These are phyloP conservation scores for Uromys caudimaculatus DNA, from an alignment of 2,797 vertebrate species.

Conservation along the genomic window DNA sequence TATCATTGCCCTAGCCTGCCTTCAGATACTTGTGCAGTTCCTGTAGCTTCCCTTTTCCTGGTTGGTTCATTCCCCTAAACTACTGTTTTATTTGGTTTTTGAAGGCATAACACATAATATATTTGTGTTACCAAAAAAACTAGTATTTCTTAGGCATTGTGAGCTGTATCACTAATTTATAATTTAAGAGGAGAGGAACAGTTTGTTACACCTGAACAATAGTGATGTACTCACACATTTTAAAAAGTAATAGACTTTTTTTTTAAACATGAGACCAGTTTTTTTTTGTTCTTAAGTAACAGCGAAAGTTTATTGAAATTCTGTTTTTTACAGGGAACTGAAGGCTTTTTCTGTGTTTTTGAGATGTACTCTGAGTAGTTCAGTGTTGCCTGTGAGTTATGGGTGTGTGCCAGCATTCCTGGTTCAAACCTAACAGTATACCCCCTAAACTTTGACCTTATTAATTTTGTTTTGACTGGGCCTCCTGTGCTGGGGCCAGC, in stretches of 20 bases:
- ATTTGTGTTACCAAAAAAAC: slow-evolving; percentile 28
- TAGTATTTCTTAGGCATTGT: slow-evolving; percentile 6
- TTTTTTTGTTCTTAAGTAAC: background rate
- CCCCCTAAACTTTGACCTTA: no score
- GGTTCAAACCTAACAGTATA: background rate
- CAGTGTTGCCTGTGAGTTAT: background rate
- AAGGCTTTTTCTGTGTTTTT: background rate
- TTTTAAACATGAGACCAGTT: background rate
- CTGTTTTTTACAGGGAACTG: background rate
- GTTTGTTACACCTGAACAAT: background rate
- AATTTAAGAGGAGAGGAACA: background rate
- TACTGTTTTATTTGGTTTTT: background rate
- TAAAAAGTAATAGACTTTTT: background rate
- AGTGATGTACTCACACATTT: background rate
- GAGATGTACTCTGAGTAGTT: background rate
- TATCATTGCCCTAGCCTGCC: no score
- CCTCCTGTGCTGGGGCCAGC: background rate
- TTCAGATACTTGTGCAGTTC: background rate
- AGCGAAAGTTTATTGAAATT: background rate
- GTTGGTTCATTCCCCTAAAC: background rate
- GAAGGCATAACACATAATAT: background rate
- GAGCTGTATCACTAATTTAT: slow-evolving; percentile 2
- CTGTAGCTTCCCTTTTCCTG: background rate
- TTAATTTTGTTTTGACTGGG: background rate
- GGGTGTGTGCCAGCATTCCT: background rate